Evolutionary conservation across 2,888 invertebrate genomes (phyloP).

Genomic region (Amblyteles armatorius): DNA sequence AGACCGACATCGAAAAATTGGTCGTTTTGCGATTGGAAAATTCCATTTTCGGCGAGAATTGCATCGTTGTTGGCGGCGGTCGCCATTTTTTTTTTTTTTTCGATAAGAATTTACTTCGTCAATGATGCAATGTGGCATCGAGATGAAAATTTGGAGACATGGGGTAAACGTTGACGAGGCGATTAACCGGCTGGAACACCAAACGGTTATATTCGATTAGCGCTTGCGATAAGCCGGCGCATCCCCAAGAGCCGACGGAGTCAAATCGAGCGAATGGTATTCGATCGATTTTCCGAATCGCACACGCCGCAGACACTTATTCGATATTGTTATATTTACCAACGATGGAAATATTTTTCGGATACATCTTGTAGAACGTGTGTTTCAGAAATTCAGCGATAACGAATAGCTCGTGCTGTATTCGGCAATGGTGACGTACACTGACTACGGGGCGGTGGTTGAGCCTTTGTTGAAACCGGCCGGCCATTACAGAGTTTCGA

Average conservation of each 20-base stretch:
- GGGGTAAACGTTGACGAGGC: not conserved
- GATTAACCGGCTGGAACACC: not conserved
- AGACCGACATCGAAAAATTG: not conserved
- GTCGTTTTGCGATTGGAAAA: not conserved
- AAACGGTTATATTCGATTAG: not conserved
- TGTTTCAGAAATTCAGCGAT: not conserved
- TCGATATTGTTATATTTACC: not conserved
- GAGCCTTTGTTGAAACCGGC: not conserved
- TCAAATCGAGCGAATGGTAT: not conserved
- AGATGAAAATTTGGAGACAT: not conserved
- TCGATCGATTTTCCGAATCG: not conserved
- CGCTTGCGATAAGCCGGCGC: not conserved
- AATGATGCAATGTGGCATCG: not conserved
- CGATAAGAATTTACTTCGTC: not conserved
- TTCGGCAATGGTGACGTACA: not conserved
- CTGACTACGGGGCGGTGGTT: not conserved
- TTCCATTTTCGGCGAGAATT: conserved; percentile 3
- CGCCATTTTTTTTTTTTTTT: conserved; percentile 18
- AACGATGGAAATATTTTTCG: not conserved
- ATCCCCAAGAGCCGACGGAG: not conserved
- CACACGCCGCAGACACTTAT: not conserved
- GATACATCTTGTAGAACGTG: not conserved
- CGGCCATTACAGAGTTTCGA: not conserved
- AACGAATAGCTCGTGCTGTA: not conserved
- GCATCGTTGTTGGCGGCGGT: not conserved